These are phyloP conservation scores for Phycodurus eques DNA, from an alignment of 2,113 vertebrate species.

Conservation along the genomic window DNA sequence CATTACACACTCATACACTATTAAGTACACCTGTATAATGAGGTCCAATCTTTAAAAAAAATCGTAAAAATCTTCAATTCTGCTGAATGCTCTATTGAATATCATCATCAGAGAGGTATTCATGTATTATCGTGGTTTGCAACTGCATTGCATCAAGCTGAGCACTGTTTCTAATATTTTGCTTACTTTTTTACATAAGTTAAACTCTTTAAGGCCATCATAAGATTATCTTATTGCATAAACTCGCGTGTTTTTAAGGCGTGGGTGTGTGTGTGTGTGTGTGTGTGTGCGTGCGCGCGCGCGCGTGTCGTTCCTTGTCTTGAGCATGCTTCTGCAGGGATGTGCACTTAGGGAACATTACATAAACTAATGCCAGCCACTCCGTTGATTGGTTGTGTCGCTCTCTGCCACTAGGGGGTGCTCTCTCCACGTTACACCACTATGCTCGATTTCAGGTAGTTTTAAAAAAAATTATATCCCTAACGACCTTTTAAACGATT, in stretches of 20 bases:
- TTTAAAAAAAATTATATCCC: neutral
- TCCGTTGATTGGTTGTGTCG: neutral
- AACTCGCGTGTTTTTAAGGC: neutral
- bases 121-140: neutral
- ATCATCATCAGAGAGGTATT: neutral
- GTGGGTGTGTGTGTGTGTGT: too few relatives aligned
- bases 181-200: neutral
- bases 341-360: neutral
- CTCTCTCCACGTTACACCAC: constrained; percentile 22
- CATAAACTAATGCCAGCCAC: constrained; percentile 5
- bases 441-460: neutral
- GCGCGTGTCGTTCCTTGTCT: neutral
- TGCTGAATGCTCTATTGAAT: too few relatives aligned
- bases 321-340: neutral
- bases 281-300: too few relatives aligned
- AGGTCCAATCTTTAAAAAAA: too few relatives aligned
- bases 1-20: too few relatives aligned
- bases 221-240: neutral
- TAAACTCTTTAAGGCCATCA: neutral
- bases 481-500: neutral
- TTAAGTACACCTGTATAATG: too few relatives aligned
- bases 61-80: too few relatives aligned
- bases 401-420: constrained; percentile 46
- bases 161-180: neutral
- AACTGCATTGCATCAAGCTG: too few relatives aligned